These are phyloP conservation scores for Cnemophilus loriae DNA, from an alignment of 2,113 vertebrate genomes.

Conservation along the genomic window DNA sequence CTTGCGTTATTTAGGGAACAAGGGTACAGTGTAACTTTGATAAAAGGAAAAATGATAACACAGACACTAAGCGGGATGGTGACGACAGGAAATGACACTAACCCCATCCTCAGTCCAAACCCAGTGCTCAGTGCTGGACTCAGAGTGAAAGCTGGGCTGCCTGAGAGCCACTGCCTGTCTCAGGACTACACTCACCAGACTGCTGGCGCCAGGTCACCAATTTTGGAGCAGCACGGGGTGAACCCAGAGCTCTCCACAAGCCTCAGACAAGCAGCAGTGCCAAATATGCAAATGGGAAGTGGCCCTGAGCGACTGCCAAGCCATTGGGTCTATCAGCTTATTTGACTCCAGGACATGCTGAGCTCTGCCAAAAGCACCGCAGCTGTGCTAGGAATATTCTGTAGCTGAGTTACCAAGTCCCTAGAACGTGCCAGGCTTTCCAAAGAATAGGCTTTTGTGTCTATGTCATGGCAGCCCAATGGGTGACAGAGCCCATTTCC, in stretches of 20 bases:
- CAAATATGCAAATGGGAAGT: not conserved
- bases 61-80: not conserved
- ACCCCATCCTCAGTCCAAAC: not conserved
- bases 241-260: not conserved
- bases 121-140: not conserved
- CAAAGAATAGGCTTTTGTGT: not conserved
- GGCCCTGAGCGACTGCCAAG: not conserved
- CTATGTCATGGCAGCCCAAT: fast-evolving
- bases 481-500: not conserved
- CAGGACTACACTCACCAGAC: not conserved
- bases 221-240: not conserved
- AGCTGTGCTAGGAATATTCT: not conserved
- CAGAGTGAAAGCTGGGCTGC: not conserved
- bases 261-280: not conserved
- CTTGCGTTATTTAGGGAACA: not conserved
- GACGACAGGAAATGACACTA: not conserved
- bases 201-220: not conserved
- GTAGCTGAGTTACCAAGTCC: not conserved
- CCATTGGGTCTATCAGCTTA: not conserved
- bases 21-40: not conserved
- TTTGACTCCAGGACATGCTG: not conserved
- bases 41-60: not conserved
- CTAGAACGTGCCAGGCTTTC: not conserved
- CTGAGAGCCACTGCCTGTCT: not conserved
- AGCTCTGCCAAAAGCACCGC: not conserved